A percentile compares a stretch with the other conserved stretches of the same genome.
Conservation (phyloP, 2,113 vertebrate genomes). For the Carassius gibelio region DNA sequence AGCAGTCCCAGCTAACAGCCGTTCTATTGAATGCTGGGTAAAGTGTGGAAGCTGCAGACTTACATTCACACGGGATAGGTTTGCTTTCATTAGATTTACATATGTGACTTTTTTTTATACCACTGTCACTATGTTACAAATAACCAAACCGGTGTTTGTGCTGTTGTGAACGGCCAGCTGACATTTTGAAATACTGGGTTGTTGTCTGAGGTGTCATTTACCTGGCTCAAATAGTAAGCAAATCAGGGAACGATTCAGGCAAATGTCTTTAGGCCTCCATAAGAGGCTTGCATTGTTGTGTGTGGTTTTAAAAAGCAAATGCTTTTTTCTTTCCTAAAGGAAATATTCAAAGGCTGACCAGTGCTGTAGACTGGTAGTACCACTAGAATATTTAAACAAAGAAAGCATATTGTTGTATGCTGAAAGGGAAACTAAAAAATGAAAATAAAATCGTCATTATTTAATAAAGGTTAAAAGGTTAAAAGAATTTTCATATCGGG, state of each 20-base stretch:
- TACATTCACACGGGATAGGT: background rate
- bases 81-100: conserved; percentile 57
- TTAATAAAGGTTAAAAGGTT: background rate
- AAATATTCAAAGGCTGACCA: conserved; percentile 47
- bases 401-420: background rate
- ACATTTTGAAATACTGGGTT: conserved; percentile 38
- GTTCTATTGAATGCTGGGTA: background rate
- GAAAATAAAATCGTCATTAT: no score
- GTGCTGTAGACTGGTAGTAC: background rate
- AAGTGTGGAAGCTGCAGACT: background rate
- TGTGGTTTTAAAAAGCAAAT: conserved; percentile 57
- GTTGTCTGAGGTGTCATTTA: conserved; percentile 53
- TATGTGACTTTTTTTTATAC: conserved; percentile 54
- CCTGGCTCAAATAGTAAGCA: conserved; percentile 62
- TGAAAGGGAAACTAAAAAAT: background rate
- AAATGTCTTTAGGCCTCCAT: conserved; percentile 63
- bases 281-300: conserved; percentile 61
- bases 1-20: conserved; percentile 54
- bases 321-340: conserved; percentile 44
- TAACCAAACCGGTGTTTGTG: conserved; percentile 36
- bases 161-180: background rate
- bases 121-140: conserved; percentile 50
- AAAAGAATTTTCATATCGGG: background rate
- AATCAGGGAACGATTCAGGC: conserved; percentile 66
- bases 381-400: background rate